phyloP scores from a whole-genome alignment of 2,113 vertebrate species.

The Charina bottae region DNA sequence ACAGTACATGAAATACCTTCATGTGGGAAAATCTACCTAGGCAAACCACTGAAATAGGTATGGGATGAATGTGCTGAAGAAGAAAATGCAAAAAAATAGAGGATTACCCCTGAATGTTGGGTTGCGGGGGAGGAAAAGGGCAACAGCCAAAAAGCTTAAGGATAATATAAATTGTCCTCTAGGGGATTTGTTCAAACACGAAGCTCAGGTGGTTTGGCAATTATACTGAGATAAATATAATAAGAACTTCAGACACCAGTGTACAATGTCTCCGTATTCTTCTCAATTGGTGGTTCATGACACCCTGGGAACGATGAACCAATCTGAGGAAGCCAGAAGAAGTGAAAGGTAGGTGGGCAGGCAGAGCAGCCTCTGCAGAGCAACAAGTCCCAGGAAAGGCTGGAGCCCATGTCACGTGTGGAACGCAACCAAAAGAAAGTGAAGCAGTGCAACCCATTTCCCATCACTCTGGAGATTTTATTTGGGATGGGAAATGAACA shows the following conservation, averaged over 20 bases:
- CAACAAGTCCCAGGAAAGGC: background rate
- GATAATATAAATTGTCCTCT: background rate
- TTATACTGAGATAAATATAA: constrained; percentile 1
- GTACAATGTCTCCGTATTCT: background rate
- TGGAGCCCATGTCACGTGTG: background rate
- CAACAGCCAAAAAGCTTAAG: background rate
- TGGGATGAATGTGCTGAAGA: background rate
- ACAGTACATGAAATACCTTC: too few species aligned
- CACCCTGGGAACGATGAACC: background rate
- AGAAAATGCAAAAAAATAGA: background rate
- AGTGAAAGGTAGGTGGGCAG: background rate
- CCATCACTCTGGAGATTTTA: background rate
- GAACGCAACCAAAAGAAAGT: background rate
- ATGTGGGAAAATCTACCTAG: background rate
- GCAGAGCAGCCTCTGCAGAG: background rate
- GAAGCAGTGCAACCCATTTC: background rate
- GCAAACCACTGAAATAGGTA: background rate
- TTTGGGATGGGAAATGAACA: background rate
- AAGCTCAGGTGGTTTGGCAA: background rate
- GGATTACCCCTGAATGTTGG: background rate
- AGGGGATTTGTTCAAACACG: background rate
- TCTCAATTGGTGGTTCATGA: background rate
- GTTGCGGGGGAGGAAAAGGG: background rate
- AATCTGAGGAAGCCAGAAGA: background rate
- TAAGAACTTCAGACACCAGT: background rate